These are phyloP conservation scores for Neostethus bicornis DNA, from an alignment of 2,797 vertebrate species.

Conservation along the genomic window DNA sequence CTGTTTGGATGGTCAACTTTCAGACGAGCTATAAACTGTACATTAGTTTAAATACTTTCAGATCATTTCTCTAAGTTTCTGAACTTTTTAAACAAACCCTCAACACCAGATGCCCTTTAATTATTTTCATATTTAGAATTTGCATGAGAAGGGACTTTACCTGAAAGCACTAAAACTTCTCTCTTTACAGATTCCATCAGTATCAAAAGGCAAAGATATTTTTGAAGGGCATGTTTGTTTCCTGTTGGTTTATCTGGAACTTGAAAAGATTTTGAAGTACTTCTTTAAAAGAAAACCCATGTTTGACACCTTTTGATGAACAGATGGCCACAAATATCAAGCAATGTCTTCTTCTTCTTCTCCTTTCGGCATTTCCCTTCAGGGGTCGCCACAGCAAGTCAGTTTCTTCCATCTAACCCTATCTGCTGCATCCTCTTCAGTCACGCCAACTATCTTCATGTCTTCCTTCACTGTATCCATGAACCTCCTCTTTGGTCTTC, in stretches of 20 bases:
- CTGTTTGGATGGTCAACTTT: constrained; percentile 5
- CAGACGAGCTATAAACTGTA: too few relatives aligned
- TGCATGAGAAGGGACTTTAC: background rate
- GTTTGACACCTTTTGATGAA: background rate
- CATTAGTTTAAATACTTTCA: background rate
- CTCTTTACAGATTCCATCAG: background rate
- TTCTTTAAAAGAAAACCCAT: background rate
- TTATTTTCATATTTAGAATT: background rate
- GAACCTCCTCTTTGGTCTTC: too few relatives aligned
- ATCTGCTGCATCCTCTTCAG: too few relatives aligned
- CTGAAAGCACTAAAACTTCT: background rate
- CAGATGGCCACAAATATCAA: background rate
- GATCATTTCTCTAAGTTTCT: background rate
- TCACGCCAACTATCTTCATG: too few relatives aligned
- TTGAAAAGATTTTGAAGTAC: background rate
- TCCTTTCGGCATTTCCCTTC: too few relatives aligned
- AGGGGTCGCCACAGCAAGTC: too few relatives aligned
- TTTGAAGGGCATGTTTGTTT: background rate
- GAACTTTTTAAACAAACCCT: too few relatives aligned
- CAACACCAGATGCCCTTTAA: background rate
- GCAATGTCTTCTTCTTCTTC: too few relatives aligned
- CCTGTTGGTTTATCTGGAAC: too few relatives aligned
- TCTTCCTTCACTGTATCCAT: too few relatives aligned
- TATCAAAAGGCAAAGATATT: background rate
- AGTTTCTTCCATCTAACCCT: too few relatives aligned